These are phyloP conservation scores for Urosaurus nigricauda DNA, from an alignment of 2,797 vertebrate species.

Conservation along the genomic window DNA sequence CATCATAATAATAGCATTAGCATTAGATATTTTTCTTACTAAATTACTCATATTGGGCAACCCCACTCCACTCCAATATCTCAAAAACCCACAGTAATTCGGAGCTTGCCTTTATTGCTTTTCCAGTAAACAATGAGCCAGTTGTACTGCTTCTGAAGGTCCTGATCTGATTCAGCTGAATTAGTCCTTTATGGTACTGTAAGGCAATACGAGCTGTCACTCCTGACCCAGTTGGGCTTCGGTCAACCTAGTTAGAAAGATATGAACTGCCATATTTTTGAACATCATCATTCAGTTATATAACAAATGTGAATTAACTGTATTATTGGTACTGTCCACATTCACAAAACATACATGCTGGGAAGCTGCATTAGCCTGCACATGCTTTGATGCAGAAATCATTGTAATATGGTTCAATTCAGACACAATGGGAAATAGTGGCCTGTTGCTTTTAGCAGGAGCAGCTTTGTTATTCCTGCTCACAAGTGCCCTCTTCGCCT, in stretches of 20 bases:
- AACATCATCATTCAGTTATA: neutral
- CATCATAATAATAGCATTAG: neutral
- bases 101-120: conserved; percentile 85
- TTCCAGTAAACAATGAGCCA: conserved; percentile 89
- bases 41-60: no score
- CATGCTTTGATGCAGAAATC: neutral
- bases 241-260: conserved; percentile 86
- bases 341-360: neutral
- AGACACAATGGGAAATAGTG: neutral
- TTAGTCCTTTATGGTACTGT: conserved; percentile 91
- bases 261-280: neutral
- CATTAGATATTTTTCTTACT: neutral
- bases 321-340: neutral
- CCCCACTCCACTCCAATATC: neutral
- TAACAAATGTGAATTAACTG: neutral
- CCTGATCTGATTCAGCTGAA: conserved; percentile 87
- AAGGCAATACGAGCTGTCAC: conserved; percentile 95
- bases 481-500: neutral
- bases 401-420: neutral
- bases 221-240: conserved; percentile 94
- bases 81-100: neutral
- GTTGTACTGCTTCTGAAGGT: conserved; percentile 89
- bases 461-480: neutral
- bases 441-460: neutral
- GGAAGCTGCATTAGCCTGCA: neutral